Evolutionary conservation across 1,140 invertebrate genomes (phyloP), one percentile per base, ranked within the genome.

Genomic region (Pogonus chalceus): DNA sequence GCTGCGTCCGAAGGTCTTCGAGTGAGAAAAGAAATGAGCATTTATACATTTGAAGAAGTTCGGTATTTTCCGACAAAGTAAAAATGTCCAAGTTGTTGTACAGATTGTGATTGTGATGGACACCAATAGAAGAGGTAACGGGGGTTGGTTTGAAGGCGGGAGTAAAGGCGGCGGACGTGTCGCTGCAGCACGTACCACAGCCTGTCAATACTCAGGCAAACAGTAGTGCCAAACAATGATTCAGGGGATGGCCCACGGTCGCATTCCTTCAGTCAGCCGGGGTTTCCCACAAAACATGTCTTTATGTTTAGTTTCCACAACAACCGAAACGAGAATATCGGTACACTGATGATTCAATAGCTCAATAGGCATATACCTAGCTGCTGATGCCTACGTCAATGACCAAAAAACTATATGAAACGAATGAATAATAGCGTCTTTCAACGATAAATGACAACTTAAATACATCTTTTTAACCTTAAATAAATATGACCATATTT

Each of bases 31-130:
- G 37, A 12, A 43, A 9, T 7, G 9, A 43, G 3, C 9, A 43
- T 7, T 12, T 43, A 16, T 7, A 43, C 37, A 43, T 10, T 43
- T 43, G 37, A 43, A n/a, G n/a, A n/a, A 18, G 37, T 43, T 43
- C 37, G 37, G 37, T 18, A 43, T 43, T 43, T 43, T 18, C 37
- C 37, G 9, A 43, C 37, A 43, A 43, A 43, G 37, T 43, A 16
- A 43, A n/a, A 43, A 43, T 16, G 18, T 43, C 37, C n/a, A n/a
- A n/a, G n/a, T n/a, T n/a, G n/a, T n/a, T n/a, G n/a, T n/a, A n/a
- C n/a, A n/a, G n/a, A n/a, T n/a, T n/a, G n/a, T n/a, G n/a, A n/a
- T n/a, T n/a, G n/a, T n/a, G n/a, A n/a, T n/a, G n/a, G n/a, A n/a
- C n/a, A n/a, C n/a, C n/a, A n/a, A n/a, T n/a, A n/a, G n/a, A n/a